Evolutionary conservation across 2,113 vertebrate species (phyloP), one percentile per base, ranked within the genome.

Genomic region (Empidonax alnorum): DNA sequence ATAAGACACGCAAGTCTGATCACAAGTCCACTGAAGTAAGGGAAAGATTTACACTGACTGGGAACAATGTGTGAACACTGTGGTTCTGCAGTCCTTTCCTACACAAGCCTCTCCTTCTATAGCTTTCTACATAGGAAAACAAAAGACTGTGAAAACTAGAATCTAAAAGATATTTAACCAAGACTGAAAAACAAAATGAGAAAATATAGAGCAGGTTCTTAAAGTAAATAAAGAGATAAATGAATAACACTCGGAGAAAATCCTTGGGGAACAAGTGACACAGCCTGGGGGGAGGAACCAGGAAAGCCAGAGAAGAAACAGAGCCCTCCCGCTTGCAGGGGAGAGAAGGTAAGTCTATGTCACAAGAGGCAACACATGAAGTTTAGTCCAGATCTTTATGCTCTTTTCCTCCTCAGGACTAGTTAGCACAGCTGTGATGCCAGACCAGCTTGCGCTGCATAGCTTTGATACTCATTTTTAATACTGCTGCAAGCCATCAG

Each of bases 11-110:
- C 2, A 17, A 30, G 33, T 42, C 31, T 42, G 21, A 67, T 69
- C 6, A 37, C 22, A 46, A 22, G n/a, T 9, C 49, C 35, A 18
- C 3, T 0, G 0, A 6, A 14, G 14, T 52, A 66, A 82, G 28
- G n/a, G 19, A 75, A 13, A 39, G 20, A 33, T 46, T 71, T n/a
- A 9, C 3, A 9, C 7, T 21, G 42, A 39, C 9, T 4, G 2
- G 16, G n/a, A 62, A 20, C 37, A 41, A 14, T 39, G 44, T 10
- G 35, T 16, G 30, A 77, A 3, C 27, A 5, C 28, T 31, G 9
- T 20, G 27, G 11, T 30, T 68, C 49, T 68, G 31, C 28, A 39
- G 46, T 18, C 14, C 44, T 66, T 66, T 30, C 77, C 49, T 22
- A 33, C 1, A 3, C 50, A 73, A 85, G 77, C 55, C n/a, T 77